Conservation (phyloP, 1,140 invertebrate genomes). For the Ceratina calcarata region DNA sequence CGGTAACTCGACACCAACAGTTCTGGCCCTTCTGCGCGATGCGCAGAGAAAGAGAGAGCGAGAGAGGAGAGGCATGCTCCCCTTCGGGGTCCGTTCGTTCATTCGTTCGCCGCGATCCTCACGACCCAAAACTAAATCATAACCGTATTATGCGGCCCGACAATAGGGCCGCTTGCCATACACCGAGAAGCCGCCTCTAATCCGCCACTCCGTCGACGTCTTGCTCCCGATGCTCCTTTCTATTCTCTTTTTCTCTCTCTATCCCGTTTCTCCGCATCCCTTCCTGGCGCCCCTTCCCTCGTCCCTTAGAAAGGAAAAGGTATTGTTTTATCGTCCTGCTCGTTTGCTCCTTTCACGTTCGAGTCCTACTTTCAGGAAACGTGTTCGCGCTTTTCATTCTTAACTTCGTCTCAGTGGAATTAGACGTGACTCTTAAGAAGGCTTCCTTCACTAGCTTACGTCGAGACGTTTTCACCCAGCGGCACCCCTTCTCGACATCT, state of each 20-base stretch:
- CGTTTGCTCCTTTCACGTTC: neutral
- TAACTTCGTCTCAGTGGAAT: no score
- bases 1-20: slow-evolving; percentile 63
- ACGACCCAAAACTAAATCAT: slow-evolving; percentile 77
- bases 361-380: no score
- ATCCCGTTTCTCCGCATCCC: slow-evolving; percentile 34
- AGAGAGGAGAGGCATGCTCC: slow-evolving; percentile 51
- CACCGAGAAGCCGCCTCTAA: slow-evolving; percentile 76
- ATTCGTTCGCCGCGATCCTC: slow-evolving; percentile 71
- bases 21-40: slow-evolving; percentile 39
- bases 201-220: slow-evolving; percentile 72
- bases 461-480: neutral
- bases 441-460: no score
- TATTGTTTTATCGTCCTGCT: slow-evolving; percentile 2
- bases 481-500: no score
- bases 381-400: no score
- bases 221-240: slow-evolving; percentile 57
- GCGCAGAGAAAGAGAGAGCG: slow-evolving; percentile 43
- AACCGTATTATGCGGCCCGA: slow-evolving; percentile 75
- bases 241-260: slow-evolving; percentile 30
- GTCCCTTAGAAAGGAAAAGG: neutral
- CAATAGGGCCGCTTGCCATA: slow-evolving; percentile 69
- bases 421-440: no score
- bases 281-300: neutral
- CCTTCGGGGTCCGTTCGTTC: slow-evolving; percentile 47